Evolutionary conservation across 1,140 invertebrate species (phyloP).

Genomic region (Ceratitis capitata): DNA sequence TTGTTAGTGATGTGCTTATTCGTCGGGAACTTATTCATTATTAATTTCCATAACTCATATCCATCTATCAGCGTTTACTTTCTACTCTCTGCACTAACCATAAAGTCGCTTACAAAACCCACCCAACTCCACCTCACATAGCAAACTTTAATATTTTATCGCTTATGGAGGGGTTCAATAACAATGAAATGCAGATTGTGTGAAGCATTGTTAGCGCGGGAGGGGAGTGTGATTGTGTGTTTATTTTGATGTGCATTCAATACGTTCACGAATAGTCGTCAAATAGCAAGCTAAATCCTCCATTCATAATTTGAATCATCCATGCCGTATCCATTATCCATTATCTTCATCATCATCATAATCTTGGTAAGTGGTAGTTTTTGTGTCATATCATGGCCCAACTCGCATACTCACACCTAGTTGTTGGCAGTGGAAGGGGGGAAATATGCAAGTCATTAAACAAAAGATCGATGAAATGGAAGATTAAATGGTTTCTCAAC

Average conservation of each 20-base stretch:
- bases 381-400: neutral
- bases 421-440: too few relatives aligned
- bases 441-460: too few relatives aligned
- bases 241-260: constrained; percentile 34
- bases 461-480: too few relatives aligned
- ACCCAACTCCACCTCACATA: neutral
- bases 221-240: neutral
- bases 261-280: neutral
- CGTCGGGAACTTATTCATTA: constrained; percentile 39
- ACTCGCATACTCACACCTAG: neutral
- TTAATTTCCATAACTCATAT: constrained; percentile 42
- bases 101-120: neutral
- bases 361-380: neutral
- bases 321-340: neutral
- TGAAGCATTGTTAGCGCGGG: neutral
- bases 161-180: constrained; percentile 20
- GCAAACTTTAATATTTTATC: constrained; percentile 31
- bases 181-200: neutral
- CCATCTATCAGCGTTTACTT: neutral
- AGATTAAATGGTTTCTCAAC: too few relatives aligned
- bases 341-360: neutral
- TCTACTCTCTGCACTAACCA: neutral
- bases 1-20: neutral
- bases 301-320: neutral
- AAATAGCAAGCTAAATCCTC: neutral